phyloP scores from a whole-genome alignment of 2,888 invertebrate species.

The Chrysina gloriosa region DNA sequence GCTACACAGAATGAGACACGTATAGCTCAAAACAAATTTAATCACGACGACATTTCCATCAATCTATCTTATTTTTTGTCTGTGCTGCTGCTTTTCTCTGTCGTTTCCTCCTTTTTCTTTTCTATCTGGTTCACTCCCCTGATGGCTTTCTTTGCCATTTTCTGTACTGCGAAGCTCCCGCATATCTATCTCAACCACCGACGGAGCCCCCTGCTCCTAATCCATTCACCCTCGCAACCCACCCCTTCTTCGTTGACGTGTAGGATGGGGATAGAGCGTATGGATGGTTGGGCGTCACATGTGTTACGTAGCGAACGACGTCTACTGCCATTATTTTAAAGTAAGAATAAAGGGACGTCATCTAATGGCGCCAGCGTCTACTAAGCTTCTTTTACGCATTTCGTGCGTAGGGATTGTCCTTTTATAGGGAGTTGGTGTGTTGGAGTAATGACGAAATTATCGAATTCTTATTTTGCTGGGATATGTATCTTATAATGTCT shows the following conservation, averaged over 20 bases:
- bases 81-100: slow-evolving; percentile 44
- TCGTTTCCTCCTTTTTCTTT: slow-evolving; percentile 46
- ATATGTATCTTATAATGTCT: not conserved
- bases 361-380: not conserved
- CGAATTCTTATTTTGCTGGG: not conserved
- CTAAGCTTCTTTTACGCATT: not conserved
- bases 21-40: slow-evolving; percentile 65
- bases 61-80: slow-evolving; percentile 63
- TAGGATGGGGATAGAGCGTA: slow-evolving; percentile 50
- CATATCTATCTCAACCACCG: slow-evolving; percentile 49
- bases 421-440: not conserved
- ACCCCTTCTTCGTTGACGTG: slow-evolving; percentile 40
- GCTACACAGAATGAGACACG: slow-evolving; percentile 60
- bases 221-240: slow-evolving; percentile 22
- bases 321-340: slow-evolving; percentile 58
- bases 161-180: slow-evolving; percentile 56
- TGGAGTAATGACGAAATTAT: slow-evolving; percentile 2
- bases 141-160: slow-evolving; percentile 65
- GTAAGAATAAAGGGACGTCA: slow-evolving; percentile 18
- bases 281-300: slow-evolving; percentile 56
- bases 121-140: slow-evolving; percentile 60
- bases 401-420: not conserved
- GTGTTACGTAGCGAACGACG: slow-evolving; percentile 52
- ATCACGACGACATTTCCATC: slow-evolving; percentile 65
- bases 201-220: slow-evolving; percentile 29